Conservation (phyloP, 2,888 invertebrate species). For the Orthonychiurus folsomi region DNA sequence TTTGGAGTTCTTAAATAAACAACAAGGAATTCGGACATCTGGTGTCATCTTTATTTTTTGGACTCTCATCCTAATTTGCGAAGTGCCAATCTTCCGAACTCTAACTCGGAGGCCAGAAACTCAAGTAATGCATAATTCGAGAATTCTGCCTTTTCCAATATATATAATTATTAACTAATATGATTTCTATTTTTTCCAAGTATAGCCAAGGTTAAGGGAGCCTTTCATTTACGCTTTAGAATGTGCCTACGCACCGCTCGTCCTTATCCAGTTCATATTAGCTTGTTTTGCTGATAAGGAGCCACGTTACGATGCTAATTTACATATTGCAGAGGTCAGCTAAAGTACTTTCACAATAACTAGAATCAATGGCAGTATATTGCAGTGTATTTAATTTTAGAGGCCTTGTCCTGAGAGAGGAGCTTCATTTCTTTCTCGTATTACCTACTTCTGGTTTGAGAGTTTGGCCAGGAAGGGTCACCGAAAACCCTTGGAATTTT, state of each 20-base stretch:
- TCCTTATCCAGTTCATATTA: neutral
- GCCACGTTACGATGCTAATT: neutral
- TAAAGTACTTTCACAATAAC: neutral
- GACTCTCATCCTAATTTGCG: neutral
- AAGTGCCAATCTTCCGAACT: neutral
- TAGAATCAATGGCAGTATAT: neutral
- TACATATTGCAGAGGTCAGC: neutral
- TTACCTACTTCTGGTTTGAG: constrained; percentile 89
- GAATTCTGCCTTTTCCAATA: neutral
- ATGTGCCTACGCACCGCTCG: neutral
- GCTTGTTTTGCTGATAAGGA: neutral
- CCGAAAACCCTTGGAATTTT: constrained; percentile 65
- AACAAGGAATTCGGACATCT: neutral
- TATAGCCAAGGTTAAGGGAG: neutral
- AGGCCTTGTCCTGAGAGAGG: constrained; percentile 77
- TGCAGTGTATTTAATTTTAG: constrained; percentile 44
- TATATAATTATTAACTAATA: neutral
- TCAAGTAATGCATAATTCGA: neutral
- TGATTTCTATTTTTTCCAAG: neutral
- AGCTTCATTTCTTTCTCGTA: constrained; percentile 74
- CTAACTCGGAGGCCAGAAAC: neutral
- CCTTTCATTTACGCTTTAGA: neutral
- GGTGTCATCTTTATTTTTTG: neutral
- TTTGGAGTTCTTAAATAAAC: neutral
- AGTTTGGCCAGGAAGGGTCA: constrained; percentile 74